Conservation (phyloP, 1,140 invertebrate genomes). For the Hermatobates lingyangjiaoensis region DNA sequence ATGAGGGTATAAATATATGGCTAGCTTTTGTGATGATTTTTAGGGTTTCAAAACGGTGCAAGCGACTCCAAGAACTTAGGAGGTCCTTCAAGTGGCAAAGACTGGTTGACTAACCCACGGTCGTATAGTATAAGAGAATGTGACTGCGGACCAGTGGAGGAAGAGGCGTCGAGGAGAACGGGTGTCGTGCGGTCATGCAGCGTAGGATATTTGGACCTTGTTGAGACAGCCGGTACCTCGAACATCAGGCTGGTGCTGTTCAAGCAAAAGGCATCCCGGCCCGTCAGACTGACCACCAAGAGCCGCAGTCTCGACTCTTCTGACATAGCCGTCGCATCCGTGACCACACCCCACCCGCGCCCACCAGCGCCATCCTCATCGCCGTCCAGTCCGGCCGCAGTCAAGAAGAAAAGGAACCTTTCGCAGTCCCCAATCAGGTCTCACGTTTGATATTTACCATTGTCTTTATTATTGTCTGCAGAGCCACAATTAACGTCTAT, state of each 20-base stretch:
- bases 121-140: constrained; percentile 17
- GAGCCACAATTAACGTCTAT: background rate
- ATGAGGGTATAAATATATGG: no score
- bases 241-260: constrained; percentile 12
- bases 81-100: constrained; percentile 7
- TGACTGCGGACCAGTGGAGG: background rate
- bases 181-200: constrained; percentile 44
- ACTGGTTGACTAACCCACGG: constrained; percentile 17
- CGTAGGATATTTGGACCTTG: constrained; percentile 62
- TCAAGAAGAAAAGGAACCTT: constrained; percentile 22
- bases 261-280: constrained; percentile 22
- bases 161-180: constrained; percentile 1
- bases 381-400: constrained; percentile 21
- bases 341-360: constrained; percentile 11
- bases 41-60: no score
- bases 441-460: background rate
- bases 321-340: constrained; percentile 26
- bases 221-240: constrained; percentile 35
- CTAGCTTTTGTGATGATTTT: no score
- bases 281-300: constrained; percentile 50
- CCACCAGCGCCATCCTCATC: constrained; percentile 12
- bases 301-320: constrained; percentile 66
- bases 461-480: background rate
- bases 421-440: constrained; percentile 24
- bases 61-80: background rate